Percentiles rank a stretch among this genome's conserved stretches.
Evolutionary conservation across 2,113 vertebrate genomes (phyloP).

Genomic region (Neomonachus schauinslandi): DNA sequence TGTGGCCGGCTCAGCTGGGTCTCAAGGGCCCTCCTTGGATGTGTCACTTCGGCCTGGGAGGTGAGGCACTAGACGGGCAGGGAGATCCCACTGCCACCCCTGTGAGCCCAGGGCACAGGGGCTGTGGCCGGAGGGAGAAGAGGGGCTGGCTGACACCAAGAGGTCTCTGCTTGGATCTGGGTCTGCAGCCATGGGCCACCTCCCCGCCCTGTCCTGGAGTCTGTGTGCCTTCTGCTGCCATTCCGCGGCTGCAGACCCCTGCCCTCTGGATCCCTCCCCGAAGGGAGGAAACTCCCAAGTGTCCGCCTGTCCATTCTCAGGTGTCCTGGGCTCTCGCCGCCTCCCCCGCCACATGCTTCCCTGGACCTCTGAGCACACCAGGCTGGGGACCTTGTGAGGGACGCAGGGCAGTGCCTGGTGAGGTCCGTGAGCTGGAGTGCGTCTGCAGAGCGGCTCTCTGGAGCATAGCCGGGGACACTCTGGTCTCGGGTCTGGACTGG

Average conservation of each 20-base stretch:
- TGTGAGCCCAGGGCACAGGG: background rate
- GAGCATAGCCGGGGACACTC: fast-evolving
- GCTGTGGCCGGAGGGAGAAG: background rate
- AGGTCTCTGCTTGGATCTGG: background rate
- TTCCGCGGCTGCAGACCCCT: fast-evolving
- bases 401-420: fast-evolving
- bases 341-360: background rate
- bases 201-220: background rate
- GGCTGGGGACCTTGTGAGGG: too few relatives aligned
- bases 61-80: background rate
- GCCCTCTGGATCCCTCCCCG: fast-evolving
- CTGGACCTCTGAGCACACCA: background rate
- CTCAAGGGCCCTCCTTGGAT: background rate
- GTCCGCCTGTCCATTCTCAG: background rate
- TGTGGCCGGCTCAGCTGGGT: fast-evolving
- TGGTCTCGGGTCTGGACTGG: too few relatives aligned
- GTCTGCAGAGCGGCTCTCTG: fast-evolving
- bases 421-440: fast-evolving
- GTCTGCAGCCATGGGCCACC: background rate
- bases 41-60: background rate
- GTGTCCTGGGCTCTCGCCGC: background rate
- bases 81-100: background rate
- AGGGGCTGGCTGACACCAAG: fast-evolving
- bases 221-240: background rate
- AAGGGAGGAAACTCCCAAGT: background rate